Conservation (phyloP, 2,888 invertebrate genomes). For the Microplitis deprimator region DNA sequence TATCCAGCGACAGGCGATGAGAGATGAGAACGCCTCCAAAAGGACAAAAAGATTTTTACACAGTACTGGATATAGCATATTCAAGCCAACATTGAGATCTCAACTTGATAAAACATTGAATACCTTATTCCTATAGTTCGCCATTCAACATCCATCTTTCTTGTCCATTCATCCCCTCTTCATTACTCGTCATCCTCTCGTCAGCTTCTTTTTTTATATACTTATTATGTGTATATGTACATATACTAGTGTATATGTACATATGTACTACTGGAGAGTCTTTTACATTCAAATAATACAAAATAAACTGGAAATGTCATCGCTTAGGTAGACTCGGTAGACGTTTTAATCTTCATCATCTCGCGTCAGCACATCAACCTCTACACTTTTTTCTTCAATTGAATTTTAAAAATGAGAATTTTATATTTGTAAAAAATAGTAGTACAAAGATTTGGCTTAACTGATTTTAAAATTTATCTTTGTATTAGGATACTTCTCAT, state of each 20-base stretch:
- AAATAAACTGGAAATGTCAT: constrained; percentile 64
- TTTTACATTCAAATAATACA: constrained; percentile 43
- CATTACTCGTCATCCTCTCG: constrained; percentile 32
- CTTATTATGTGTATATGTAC: constrained; percentile 8
- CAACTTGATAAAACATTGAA: constrained; percentile 67
- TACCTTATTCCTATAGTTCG: constrained; percentile 48
- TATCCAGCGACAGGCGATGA: constrained; percentile 32
- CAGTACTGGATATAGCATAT: constrained; percentile 50
- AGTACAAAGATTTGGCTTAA: not conserved
- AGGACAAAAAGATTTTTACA: constrained; percentile 57
- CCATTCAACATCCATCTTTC: constrained; percentile 47
- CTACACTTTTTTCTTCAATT: constrained; percentile 12
- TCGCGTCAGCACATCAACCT: constrained; percentile 17
- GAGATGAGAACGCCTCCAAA: constrained; percentile 49
- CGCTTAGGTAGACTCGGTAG: constrained; percentile 41
- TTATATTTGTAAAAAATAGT: not conserved
- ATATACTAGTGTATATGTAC: not conserved
- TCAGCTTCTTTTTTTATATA: constrained; percentile 8
- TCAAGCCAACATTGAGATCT: constrained; percentile 64
- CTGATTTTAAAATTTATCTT: not conserved
- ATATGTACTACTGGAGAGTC: not conserved
- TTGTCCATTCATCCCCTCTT: constrained; percentile 53
- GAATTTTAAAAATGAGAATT: constrained; percentile 2
- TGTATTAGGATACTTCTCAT: constrained; percentile 6
- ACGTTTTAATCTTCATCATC: constrained; percentile 13